Conservation (phyloP, 1,140 invertebrate genomes). For the Brachionus rotundiformis region DNA sequence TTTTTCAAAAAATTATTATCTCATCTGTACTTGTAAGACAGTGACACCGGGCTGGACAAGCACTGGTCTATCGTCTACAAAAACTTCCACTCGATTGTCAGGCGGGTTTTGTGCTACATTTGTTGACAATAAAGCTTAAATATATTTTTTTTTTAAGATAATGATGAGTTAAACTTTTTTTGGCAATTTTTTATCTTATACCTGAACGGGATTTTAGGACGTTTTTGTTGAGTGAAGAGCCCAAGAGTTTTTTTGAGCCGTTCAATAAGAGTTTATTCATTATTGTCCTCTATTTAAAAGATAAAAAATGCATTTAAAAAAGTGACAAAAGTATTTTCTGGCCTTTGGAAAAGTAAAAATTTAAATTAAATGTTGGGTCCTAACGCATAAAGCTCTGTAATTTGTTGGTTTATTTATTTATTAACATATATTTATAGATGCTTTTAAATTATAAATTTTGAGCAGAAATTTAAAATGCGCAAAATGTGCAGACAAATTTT, state of each 20-base stretch:
- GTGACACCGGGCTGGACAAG: constrained; percentile 92
- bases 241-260: constrained; percentile 28
- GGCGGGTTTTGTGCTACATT: neutral
- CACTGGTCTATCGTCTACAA: constrained; percentile 94
- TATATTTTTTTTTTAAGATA: neutral
- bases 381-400: constrained; percentile 38
- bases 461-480: constrained; percentile 20
- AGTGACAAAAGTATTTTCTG: neutral
- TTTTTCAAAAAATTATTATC: neutral
- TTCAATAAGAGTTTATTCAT: constrained; percentile 31
- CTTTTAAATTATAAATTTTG: constrained; percentile 1
- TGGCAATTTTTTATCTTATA: no score
- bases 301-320: neutral
- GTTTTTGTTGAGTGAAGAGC: constrained; percentile 16
- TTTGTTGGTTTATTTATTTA: neutral
- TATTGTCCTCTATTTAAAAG: neutral
- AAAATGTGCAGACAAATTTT: neutral
- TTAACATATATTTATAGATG: neutral
- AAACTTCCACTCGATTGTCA: constrained; percentile 76
- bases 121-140: neutral
- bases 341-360: no score
- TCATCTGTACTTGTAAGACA: constrained; percentile 79
- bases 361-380: no score
- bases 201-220: neutral
- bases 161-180: neutral